Evolutionary conservation across 2,888 invertebrate genomes (phyloP).

Genomic region (Ochropacha duplaris): DNA sequence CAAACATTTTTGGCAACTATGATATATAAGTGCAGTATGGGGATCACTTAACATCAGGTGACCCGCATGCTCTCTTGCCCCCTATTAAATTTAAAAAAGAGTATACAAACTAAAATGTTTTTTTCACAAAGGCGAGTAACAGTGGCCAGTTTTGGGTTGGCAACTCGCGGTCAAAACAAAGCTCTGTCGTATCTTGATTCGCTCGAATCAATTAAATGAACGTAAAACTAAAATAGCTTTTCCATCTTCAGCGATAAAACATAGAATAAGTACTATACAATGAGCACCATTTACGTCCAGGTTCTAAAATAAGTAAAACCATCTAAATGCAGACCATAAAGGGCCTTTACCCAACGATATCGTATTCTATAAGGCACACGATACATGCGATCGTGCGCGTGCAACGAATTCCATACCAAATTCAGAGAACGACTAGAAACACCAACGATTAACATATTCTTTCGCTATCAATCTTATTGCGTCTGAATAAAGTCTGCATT

Average conservation of each 20-base stretch:
- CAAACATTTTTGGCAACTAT: too few species aligned
- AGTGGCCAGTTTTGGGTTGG: too few species aligned
- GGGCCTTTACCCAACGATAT: conserved; percentile 54
- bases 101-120: too few species aligned
- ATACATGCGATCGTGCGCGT: conserved; percentile 65
- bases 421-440: conserved; percentile 37
- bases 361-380: conserved; percentile 57
- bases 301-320: conserved; percentile 63
- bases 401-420: conserved; percentile 58
- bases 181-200: background rate
- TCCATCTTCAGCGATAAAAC: conserved; percentile 14
- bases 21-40: too few species aligned
- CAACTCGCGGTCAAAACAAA: too few species aligned
- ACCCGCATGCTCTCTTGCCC: too few species aligned
- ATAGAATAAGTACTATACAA: conserved; percentile 22
- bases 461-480: conserved; percentile 33
- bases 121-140: too few species aligned
- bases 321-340: conserved; percentile 66
- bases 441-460: conserved; percentile 29
- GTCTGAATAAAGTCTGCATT: conserved; percentile 31
- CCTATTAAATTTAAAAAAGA: too few species aligned
- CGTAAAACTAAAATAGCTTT: background rate
- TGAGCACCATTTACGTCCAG: conserved; percentile 36
- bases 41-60: too few species aligned
- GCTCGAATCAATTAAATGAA: background rate